A percentile compares a stretch with the other conserved stretches of the same genome.
phyloP scores from a whole-genome alignment of 2,888 invertebrate genomes.

The Drosophila merina region DNA sequence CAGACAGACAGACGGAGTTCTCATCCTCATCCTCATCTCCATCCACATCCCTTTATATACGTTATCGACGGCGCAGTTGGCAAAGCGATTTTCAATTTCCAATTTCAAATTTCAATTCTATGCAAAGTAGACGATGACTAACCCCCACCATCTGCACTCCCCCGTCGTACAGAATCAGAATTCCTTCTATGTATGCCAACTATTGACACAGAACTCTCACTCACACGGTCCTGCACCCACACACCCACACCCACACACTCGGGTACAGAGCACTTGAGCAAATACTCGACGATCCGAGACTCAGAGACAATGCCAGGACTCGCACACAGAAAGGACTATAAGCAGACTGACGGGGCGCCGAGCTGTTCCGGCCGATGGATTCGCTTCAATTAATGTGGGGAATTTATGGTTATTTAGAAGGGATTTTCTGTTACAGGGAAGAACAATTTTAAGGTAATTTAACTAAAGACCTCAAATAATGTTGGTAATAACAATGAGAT shows the following conservation, averaged over 20 bases:
- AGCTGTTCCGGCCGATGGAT: constrained; percentile 40
- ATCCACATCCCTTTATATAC: neutral
- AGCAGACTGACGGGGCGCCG: constrained; percentile 7
- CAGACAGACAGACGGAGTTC: constrained; percentile 39
- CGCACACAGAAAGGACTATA: constrained; percentile 11
- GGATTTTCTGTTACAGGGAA: neutral
- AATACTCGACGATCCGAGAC: constrained; percentile 51
- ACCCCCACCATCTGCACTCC: neutral
- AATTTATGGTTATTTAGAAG: constrained; percentile 30
- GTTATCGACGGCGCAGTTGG: constrained; percentile 45
- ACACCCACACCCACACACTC: neutral
- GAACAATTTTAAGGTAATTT: neutral
- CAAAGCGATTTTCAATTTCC: constrained; percentile 74
- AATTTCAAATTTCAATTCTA: constrained; percentile 70
- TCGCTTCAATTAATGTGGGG: constrained; percentile 25
- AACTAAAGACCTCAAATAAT: neutral
- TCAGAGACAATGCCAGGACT: constrained; percentile 51
- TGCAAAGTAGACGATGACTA: constrained; percentile 60
- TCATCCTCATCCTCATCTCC: constrained; percentile 4
- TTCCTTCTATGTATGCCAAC: constrained; percentile 66
- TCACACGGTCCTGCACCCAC: constrained; percentile 7
- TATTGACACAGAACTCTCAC: constrained; percentile 71
- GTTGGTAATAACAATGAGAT: neutral
- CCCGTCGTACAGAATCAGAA: constrained; percentile 18
- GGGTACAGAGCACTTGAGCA: constrained; percentile 70